phyloP scores from a whole-genome alignment of 1,140 invertebrate species.

The Trichomalopsis sarcophagae region DNA sequence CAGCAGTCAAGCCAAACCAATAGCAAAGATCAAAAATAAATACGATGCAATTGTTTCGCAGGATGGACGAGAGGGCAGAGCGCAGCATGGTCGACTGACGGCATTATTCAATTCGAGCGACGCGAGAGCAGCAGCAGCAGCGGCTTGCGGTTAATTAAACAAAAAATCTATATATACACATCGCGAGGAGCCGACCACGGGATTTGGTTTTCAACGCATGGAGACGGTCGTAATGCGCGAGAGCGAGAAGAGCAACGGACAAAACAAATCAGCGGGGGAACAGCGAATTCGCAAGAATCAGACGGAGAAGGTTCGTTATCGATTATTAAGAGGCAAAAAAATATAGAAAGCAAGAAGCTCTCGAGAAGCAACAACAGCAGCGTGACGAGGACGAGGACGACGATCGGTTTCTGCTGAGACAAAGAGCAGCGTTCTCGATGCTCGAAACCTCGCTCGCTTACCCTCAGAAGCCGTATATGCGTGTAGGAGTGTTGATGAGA shows the following conservation, averaged over 20 bases:
- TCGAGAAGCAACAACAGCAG: neutral
- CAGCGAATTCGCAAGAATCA: neutral
- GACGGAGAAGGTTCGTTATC: neutral
- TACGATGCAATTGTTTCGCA: constrained; percentile 59
- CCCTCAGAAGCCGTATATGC: constrained; percentile 42
- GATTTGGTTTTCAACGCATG: constrained; percentile 39
- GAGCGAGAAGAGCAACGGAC: neutral
- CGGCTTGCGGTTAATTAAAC: constrained; percentile 41
- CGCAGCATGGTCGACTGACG: constrained; percentile 71
- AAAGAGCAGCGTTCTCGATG: constrained; percentile 5
- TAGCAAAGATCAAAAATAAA: constrained; percentile 1
- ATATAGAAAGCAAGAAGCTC: neutral
- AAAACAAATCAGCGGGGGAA: neutral
- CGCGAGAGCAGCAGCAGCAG: constrained; percentile 17
- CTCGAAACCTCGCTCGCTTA: constrained; percentile 42
- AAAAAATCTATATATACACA: constrained; percentile 35
- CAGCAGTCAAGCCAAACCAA: neutral
- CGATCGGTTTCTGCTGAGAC: constrained; percentile 53
- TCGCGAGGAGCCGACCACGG: constrained; percentile 21
- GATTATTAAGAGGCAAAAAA: neutral
- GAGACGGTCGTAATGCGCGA: constrained; percentile 24
- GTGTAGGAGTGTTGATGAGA: constrained; percentile 41
- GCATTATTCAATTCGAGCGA: constrained; percentile 55
- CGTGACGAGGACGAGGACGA: constrained; percentile 26
- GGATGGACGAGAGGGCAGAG: constrained; percentile 74